Percentiles rank a stretch among this genome's conserved stretches.
Conservation (phyloP, 1,140 invertebrate genomes). For the Drosophila melanica region DNA sequence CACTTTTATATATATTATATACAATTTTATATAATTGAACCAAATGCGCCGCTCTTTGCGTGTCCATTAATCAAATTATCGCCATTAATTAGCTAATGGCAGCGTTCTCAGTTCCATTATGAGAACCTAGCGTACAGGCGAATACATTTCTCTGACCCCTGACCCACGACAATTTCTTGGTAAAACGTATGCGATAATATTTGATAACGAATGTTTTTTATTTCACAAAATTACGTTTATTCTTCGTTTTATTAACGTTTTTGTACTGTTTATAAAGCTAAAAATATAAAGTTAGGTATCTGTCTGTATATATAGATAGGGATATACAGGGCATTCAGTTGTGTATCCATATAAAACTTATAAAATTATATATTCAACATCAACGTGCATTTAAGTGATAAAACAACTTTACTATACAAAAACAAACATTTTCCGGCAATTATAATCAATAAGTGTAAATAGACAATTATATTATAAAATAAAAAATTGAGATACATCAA, state of each 20-base stretch:
- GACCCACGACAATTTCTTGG: slow-evolving; percentile 1
- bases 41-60: slow-evolving; percentile 1
- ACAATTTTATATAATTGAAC: slow-evolving; percentile 12
- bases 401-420: no score
- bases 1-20: neutral
- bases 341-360: no score
- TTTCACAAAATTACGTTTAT: neutral
- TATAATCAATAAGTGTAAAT: no score
- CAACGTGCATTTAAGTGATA: no score
- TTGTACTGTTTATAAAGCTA: no score
- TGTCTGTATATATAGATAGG: neutral
- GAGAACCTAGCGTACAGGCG: slow-evolving; percentile 2
- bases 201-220: slow-evolving; percentile 2
- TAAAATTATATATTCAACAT: no score
- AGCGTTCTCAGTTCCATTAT: slow-evolving; percentile 1
- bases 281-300: no score
- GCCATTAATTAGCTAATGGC: slow-evolving; percentile 31
- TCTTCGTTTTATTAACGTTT: neutral
- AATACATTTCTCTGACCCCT: neutral
- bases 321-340: no score
- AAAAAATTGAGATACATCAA: no score
- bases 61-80: slow-evolving; percentile 31
- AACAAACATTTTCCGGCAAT: no score
- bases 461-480: no score
- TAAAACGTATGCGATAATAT: neutral